phyloP scores from a whole-genome alignment of 2,797 vertebrate genomes.

The Sarcoramphus papa region DNA sequence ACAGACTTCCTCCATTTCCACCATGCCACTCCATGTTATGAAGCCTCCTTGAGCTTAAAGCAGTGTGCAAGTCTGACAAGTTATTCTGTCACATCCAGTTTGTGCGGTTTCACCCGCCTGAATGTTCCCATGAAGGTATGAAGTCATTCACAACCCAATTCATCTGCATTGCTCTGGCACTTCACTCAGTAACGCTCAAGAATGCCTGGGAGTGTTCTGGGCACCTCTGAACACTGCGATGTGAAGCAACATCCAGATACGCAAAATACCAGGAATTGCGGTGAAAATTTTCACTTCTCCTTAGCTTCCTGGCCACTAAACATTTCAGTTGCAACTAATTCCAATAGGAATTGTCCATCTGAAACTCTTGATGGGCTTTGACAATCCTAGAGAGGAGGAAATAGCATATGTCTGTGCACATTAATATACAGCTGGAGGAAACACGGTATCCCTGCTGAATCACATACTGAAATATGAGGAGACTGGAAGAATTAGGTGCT shows the following conservation, averaged over 20 bases:
- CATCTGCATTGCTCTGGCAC: neutral
- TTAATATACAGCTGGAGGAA: neutral
- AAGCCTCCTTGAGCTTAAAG: neutral
- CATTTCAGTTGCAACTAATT: neutral
- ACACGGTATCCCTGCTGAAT: neutral
- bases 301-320: neutral
- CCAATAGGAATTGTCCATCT: neutral
- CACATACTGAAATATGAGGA: neutral
- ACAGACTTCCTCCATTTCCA: neutral
- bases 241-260: neutral
- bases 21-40: accelerated
- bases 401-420: neutral
- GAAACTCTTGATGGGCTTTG: neutral
- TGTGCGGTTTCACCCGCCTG: neutral
- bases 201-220: neutral
- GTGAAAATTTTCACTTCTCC: neutral
- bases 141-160: neutral
- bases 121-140: neutral
- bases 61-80: neutral
- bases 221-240: neutral
- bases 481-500: neutral
- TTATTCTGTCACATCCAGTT: neutral
- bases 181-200: neutral
- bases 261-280: neutral
- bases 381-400: neutral